A percentile compares a stretch with the other conserved stretches of the same genome.
Conservation (phyloP, 2,113 vertebrate genomes). For the Labeo catla region DNA sequence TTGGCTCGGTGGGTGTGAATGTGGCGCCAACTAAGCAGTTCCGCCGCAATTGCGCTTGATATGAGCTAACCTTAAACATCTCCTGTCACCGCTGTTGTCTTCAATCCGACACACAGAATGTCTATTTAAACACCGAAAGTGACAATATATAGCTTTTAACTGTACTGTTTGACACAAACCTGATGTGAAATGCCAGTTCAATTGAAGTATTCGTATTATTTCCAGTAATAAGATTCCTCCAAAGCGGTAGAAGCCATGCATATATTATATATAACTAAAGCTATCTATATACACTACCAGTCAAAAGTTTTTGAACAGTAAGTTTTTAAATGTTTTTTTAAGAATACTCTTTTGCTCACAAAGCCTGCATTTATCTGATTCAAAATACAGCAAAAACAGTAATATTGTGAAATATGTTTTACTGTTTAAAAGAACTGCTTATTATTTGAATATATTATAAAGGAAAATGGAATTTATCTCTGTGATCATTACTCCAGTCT, state of each 20-base stretch:
- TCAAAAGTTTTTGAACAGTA: too few relatives aligned
- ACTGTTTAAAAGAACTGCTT: too few relatives aligned
- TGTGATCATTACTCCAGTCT: too few relatives aligned
- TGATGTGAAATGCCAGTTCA: neutral
- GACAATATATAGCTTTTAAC: conserved; percentile 1
- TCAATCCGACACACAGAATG: conserved; percentile 45
- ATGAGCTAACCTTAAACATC: conserved; percentile 54
- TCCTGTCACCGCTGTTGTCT: conserved; percentile 63
- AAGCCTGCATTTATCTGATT: too few relatives aligned
- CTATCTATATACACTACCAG: too few relatives aligned
- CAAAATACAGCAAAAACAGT: too few relatives aligned
- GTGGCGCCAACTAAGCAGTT: conserved; percentile 61
- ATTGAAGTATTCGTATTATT: neutral
- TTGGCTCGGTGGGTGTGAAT: conserved; percentile 67
- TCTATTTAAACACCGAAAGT: neutral
- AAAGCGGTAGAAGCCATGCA: neutral
- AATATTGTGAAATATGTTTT: too few relatives aligned
- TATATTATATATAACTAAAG: neutral
- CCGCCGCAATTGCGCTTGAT: conserved; percentile 65
- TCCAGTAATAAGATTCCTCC: neutral
- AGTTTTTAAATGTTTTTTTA: too few relatives aligned
- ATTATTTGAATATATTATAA: too few relatives aligned
- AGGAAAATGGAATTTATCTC: too few relatives aligned
- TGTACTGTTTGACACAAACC: neutral
- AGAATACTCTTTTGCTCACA: too few relatives aligned